These are phyloP conservation scores for Endomychus coccineus DNA, from an alignment of 2,888 invertebrate species.

Conservation along the genomic window DNA sequence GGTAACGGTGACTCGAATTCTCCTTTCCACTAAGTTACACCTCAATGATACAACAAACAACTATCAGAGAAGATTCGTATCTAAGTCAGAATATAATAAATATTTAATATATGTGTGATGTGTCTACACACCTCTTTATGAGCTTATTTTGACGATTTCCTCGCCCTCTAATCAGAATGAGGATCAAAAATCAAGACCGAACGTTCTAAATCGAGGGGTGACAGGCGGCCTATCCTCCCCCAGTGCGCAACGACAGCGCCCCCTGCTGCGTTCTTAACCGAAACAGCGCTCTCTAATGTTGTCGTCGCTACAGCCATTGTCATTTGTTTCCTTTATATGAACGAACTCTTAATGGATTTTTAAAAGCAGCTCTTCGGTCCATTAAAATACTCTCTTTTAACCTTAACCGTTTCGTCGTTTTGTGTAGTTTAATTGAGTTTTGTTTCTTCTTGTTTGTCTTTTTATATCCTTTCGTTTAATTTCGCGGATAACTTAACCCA, in stretches of 20 bases:
- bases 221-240: constrained; percentile 27
- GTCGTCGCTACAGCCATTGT: constrained; percentile 37
- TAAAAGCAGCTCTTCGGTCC: constrained; percentile 24
- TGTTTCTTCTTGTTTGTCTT: too few species aligned
- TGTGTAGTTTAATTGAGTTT: too few species aligned
- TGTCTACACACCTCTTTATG: neutral
- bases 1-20: too few species aligned
- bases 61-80: too few species aligned
- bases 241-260: constrained; percentile 34
- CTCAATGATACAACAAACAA: too few species aligned
- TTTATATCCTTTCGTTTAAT: too few species aligned
- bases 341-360: constrained; percentile 31
- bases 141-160: constrained; percentile 12
- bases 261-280: constrained; percentile 34
- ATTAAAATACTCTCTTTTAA: too few species aligned
- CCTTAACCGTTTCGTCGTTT: too few species aligned
- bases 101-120: too few species aligned
- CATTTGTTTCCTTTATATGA: constrained; percentile 33
- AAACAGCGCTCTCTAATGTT: constrained; percentile 38
- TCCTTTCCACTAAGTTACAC: too few species aligned
- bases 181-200: constrained; percentile 10
- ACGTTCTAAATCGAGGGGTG: constrained; percentile 18
- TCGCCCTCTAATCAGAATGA: constrained; percentile 15
- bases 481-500: too few species aligned
- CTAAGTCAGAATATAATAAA: too few species aligned